Percentiles rank a stretch among this genome's conserved stretches.
Conservation (phyloP, 2,113 vertebrate species). For the Megalops atlanticus region DNA sequence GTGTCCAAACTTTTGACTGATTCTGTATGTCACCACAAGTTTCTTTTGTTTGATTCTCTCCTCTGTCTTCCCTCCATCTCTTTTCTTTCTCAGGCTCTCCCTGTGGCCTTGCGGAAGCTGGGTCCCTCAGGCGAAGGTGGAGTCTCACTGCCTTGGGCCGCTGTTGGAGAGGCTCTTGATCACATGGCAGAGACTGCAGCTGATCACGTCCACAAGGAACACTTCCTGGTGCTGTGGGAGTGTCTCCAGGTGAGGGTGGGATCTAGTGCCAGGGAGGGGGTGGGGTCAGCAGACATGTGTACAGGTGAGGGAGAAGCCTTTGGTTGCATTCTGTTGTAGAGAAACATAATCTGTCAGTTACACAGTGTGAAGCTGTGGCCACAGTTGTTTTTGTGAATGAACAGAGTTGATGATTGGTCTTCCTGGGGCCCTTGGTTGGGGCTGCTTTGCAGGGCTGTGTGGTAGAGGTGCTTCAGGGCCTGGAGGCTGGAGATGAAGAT, state of each 20-base stretch:
- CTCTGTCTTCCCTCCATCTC: background rate
- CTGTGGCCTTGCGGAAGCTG: constrained; percentile 79
- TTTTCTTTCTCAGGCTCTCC: constrained; percentile 71
- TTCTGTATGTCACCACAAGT: too few relatives aligned
- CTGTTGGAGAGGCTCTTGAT: constrained; percentile 79
- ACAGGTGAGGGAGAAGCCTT: background rate
- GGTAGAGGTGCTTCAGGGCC: constrained; percentile 44
- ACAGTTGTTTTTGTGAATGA: background rate
- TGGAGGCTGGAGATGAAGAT: constrained; percentile 50
- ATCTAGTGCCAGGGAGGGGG: background rate
- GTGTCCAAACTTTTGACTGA: too few relatives aligned
- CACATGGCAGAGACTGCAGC: constrained; percentile 79
- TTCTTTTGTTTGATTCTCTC: background rate
- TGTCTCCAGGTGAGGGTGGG: constrained; percentile 76
- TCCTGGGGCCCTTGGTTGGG: background rate
- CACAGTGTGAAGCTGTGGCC: background rate
- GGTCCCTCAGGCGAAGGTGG: constrained; percentile 76
- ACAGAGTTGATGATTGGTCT: background rate
- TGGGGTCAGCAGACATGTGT: background rate
- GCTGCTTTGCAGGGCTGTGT: constrained; percentile 45
- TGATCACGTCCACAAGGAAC: constrained; percentile 75
- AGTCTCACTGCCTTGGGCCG: constrained; percentile 74
- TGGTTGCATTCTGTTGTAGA: background rate
- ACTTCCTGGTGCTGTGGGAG: constrained; percentile 83
- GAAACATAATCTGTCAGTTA: too few relatives aligned